These are phyloP conservation scores for Drosophila novamexicana DNA, from an alignment of 1,140 invertebrate genomes.

Conservation along the genomic window DNA sequence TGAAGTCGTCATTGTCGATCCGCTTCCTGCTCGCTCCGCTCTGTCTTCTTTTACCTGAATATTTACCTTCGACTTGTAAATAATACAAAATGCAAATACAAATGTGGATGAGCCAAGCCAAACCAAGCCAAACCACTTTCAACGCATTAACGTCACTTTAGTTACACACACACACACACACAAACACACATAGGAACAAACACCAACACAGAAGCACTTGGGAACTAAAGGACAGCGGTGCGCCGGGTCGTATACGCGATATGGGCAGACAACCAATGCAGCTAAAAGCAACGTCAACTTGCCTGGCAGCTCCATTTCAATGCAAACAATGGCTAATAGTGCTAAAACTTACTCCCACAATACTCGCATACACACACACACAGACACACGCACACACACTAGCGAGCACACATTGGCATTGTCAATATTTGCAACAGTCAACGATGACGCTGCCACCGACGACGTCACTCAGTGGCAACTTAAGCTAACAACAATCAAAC, in stretches of 20 bases:
- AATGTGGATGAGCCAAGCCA: slow-evolving; percentile 55
- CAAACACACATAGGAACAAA: too few relatives aligned
- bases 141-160: slow-evolving; percentile 79
- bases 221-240: slow-evolving; percentile 17
- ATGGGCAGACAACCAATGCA: slow-evolving; percentile 30
- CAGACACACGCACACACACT: slow-evolving; percentile 27
- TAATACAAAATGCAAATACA: slow-evolving; percentile 77
- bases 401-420: slow-evolving; percentile 60
- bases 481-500: slow-evolving; percentile 63
- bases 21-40: not conserved
- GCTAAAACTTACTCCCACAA: slow-evolving; percentile 79
- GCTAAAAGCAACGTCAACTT: slow-evolving; percentile 35
- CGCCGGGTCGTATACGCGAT: slow-evolving; percentile 46
- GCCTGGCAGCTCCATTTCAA: slow-evolving; percentile 69
- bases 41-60: slow-evolving; percentile 62
- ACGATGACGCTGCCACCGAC: slow-evolving; percentile 62
- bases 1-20: slow-evolving; percentile 50
- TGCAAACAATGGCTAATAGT: slow-evolving; percentile 80
- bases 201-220: slow-evolving; percentile 20
- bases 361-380: slow-evolving; percentile 11
- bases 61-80: slow-evolving; percentile 76
- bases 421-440: slow-evolving; percentile 79
- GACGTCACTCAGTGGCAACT: slow-evolving; percentile 65
- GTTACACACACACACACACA: slow-evolving; percentile 35
- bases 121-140: slow-evolving; percentile 74